phyloP scores from a whole-genome alignment of 2,113 vertebrate species.

The Aix galericulata region DNA sequence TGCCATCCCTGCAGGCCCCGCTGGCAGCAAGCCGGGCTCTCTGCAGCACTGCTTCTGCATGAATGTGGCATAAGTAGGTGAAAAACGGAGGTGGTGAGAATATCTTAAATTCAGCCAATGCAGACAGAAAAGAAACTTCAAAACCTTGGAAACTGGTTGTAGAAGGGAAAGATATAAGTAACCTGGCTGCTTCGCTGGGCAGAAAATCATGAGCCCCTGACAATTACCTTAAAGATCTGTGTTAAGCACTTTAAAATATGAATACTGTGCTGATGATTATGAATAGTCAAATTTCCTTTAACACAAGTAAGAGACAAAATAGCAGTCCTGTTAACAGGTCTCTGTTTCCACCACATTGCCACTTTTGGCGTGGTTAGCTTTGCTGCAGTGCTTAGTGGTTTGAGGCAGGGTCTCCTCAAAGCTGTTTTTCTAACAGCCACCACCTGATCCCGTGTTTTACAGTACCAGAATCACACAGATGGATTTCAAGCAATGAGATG shows the following conservation, averaged over 20 bases:
- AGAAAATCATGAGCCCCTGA: neutral
- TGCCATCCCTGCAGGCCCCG: neutral
- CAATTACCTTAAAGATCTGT: neutral
- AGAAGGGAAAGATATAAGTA: neutral
- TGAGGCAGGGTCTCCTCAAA: neutral
- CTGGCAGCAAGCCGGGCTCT: neutral
- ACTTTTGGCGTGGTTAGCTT: fast-evolving
- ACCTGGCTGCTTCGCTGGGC: neutral
- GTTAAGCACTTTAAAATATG: neutral
- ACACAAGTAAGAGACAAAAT: neutral
- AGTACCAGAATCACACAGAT: neutral
- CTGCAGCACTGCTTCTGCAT: neutral
- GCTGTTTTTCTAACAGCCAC: neutral
- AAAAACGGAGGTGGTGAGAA: neutral
- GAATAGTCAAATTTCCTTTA: neutral
- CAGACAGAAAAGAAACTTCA: neutral
- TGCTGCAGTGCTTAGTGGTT: neutral
- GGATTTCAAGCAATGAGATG: neutral
- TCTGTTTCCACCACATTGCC: neutral
- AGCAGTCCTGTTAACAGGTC: neutral
- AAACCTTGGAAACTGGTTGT: neutral
- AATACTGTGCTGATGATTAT: neutral
- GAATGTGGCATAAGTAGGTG: neutral
- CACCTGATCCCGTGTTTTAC: neutral
- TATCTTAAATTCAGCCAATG: neutral